A percentile compares a stretch with the other conserved stretches of the same genome.
Evolutionary conservation across 2,797 vertebrate species (phyloP).

Genomic region (Pipistrellus nathusii): DNA sequence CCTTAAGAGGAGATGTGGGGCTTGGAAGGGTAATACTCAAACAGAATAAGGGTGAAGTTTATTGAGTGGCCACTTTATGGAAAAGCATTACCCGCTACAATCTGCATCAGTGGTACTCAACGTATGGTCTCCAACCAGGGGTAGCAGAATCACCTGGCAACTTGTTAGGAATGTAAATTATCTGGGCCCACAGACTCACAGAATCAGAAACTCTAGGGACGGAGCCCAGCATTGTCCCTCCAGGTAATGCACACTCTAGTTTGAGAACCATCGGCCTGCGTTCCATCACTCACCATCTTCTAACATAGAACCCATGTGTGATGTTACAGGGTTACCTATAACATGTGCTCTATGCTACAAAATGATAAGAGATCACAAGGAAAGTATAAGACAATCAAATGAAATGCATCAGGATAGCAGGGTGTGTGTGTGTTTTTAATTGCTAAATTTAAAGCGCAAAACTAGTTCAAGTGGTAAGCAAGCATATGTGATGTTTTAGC

Average conservation of each 20-base stretch:
- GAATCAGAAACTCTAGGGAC: not conserved
- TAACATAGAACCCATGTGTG: not conserved
- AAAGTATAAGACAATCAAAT: not conserved
- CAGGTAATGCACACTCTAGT: not conserved
- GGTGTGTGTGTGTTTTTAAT: not conserved
- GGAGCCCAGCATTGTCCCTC: not conserved
- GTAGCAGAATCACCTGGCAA: conserved; percentile 24
- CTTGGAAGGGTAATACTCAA: not conserved
- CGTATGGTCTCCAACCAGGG: not conserved
- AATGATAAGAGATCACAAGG: not conserved
- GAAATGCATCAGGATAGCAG: not conserved
- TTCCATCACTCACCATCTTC: not conserved
- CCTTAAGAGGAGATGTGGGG: not conserved
- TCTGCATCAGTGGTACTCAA: not conserved
- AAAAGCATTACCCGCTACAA: not conserved
- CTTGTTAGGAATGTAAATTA: not conserved
- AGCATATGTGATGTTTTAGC: not conserved
- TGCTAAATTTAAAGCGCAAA: conserved; percentile 55
- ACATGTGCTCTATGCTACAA: not conserved
- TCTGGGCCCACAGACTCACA: not conserved
- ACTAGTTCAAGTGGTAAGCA: not conserved
- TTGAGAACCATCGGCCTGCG: not conserved
- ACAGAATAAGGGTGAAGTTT: not conserved
- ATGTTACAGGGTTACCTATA: not conserved
- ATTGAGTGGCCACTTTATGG: not conserved